Evolutionary conservation across 2,888 invertebrate genomes (phyloP).

Genomic region (Stenurella melanura): DNA sequence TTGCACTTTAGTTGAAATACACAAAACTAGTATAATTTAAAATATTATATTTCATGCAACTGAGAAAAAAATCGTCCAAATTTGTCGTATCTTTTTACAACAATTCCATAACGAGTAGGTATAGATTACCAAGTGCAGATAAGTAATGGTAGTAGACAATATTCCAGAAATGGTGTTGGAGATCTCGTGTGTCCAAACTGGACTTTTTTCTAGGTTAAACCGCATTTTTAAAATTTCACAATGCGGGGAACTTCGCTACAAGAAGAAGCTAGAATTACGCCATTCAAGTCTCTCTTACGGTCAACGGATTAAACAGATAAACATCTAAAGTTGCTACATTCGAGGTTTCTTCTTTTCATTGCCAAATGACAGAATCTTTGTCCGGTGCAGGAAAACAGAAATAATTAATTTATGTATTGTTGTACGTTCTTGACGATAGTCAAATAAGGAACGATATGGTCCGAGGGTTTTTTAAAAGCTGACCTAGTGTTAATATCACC

Average conservation of each 20-base stretch:
- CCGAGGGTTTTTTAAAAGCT: too few relatives aligned
- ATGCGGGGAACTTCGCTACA: conserved; percentile 59
- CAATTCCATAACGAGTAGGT: conserved; percentile 35
- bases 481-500: too few relatives aligned
- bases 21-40: conserved; percentile 30
- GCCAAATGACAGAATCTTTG: conserved; percentile 48
- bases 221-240: conserved; percentile 64
- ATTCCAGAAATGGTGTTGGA: conserved; percentile 41
- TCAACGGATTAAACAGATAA: conserved; percentile 52
- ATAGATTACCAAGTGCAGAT: conserved; percentile 41
- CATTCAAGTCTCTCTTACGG: conserved; percentile 55
- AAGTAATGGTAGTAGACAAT: conserved; percentile 36
- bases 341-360: conserved; percentile 48
- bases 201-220: conserved; percentile 64
- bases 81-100: conserved; percentile 25
- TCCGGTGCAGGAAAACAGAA: conserved; percentile 6
- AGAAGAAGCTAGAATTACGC: conserved; percentile 58
- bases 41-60: conserved; percentile 19
- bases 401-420: conserved; percentile 1
- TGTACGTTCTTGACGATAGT: neutral
- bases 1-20: neutral
- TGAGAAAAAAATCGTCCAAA: conserved; percentile 29
- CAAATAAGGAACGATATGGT: neutral
- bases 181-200: conserved; percentile 38
- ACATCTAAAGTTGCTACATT: conserved; percentile 53